A percentile compares a stretch with the other conserved stretches of the same genome.
phyloP scores from a whole-genome alignment of 1,140 invertebrate species.

The Atopsyche davidsoni region DNA sequence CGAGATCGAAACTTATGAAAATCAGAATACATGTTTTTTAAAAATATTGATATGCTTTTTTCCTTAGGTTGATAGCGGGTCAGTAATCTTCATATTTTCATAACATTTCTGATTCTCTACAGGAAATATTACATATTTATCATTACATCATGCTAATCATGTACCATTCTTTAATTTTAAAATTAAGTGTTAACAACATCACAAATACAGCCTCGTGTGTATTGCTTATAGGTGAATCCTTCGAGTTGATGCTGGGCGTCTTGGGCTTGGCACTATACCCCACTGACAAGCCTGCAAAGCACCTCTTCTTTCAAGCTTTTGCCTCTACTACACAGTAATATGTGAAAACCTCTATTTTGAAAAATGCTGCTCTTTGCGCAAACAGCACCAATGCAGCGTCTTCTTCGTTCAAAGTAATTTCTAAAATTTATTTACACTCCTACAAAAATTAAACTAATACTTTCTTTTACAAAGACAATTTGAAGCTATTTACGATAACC shows the following conservation, averaged over 20 bases:
- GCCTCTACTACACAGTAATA: constrained; percentile 62
- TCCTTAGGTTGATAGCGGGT: too few relatives aligned
- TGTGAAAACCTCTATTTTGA: constrained; percentile 57
- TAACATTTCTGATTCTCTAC: too few relatives aligned
- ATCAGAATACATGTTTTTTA: constrained; percentile 54
- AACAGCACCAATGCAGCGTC: too few relatives aligned
- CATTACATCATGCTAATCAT: constrained; percentile 55
- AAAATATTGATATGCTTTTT: constrained; percentile 53
- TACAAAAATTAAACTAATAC: too few relatives aligned
- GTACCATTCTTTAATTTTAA: constrained; percentile 52
- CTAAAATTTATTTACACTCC: too few relatives aligned
- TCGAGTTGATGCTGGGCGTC: constrained; percentile 70
- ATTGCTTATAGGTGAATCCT: constrained; percentile 39
- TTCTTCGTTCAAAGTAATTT: too few relatives aligned
- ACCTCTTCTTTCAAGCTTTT: constrained; percentile 67
- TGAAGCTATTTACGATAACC: too few relatives aligned
- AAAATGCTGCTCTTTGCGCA: constrained; percentile 51
- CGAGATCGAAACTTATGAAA: constrained; percentile 47
- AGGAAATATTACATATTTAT: constrained; percentile 67
- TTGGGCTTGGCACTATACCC: constrained; percentile 61
- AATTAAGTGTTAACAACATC: too few relatives aligned
- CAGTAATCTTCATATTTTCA: too few relatives aligned
- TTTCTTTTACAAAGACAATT: too few relatives aligned
- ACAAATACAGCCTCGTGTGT: neutral
- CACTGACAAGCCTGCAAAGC: constrained; percentile 44